These are phyloP conservation scores for Trilocha varians DNA, from an alignment of 2,888 invertebrate species.

Conservation along the genomic window DNA sequence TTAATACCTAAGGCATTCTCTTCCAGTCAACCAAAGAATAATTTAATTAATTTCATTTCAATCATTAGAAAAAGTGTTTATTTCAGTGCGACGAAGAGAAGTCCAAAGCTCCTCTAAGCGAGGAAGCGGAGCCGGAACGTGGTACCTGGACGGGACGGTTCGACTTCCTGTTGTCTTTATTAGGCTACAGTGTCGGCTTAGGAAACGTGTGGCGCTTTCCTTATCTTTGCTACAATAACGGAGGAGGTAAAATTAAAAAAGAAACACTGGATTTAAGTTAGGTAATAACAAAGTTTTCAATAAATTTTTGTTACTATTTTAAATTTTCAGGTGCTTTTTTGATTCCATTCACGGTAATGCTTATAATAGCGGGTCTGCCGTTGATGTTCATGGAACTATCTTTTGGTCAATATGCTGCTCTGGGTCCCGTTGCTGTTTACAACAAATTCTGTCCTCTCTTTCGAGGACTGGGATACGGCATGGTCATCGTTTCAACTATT, in stretches of 20 bases:
- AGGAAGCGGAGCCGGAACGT: slow-evolving; percentile 69
- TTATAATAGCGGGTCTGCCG: slow-evolving; percentile 85
- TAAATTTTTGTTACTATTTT: slow-evolving; percentile 2
- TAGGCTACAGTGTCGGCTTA: slow-evolving; percentile 82
- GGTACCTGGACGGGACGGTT: slow-evolving; percentile 84
- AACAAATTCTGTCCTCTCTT: slow-evolving; percentile 85
- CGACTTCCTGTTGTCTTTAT: slow-evolving; percentile 80
- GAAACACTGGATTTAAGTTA: not conserved
- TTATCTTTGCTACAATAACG: slow-evolving; percentile 83
- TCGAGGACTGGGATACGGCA: slow-evolving; percentile 81
- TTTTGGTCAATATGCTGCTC: slow-evolving; percentile 86
- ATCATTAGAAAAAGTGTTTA: not conserved
- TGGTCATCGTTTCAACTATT: slow-evolving; percentile 83
- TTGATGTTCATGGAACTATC: slow-evolving; percentile 90
- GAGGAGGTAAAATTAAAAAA: slow-evolving; percentile 70
- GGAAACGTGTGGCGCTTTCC: slow-evolving; percentile 86
- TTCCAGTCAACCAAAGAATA: too few species aligned
- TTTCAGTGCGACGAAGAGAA: slow-evolving; percentile 12
- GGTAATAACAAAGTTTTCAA: not conserved
- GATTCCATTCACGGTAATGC: slow-evolving; percentile 86
- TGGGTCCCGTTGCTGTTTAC: slow-evolving; percentile 86
- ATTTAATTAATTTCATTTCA: not conserved
- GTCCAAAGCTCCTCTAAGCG: slow-evolving; percentile 24
- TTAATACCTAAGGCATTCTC: too few species aligned
- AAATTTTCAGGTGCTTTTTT: slow-evolving; percentile 80